Evolutionary conservation across 2,797 vertebrate species (phyloP).

Genomic region (Karalla daura): DNA sequence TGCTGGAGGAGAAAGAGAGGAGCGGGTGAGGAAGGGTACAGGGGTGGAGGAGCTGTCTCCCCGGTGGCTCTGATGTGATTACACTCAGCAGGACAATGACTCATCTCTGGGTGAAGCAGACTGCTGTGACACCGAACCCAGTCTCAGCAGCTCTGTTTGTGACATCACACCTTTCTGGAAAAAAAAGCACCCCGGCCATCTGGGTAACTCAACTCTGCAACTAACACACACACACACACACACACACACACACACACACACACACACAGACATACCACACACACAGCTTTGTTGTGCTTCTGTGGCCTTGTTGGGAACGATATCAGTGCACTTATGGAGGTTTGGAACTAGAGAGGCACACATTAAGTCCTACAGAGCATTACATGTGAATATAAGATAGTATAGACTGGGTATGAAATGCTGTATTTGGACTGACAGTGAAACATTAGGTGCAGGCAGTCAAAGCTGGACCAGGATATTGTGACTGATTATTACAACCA

Average conservation of each 20-base stretch:
- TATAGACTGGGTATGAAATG: no score
- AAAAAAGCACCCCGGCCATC: constrained; percentile 65
- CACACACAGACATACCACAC: no score
- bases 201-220: constrained; percentile 27
- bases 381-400: no score
- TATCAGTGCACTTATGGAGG: no score
- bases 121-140: constrained; percentile 49
- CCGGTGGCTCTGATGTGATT: constrained; percentile 58
- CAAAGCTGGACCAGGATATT: neutral
- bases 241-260: neutral
- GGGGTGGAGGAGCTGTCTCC: constrained; percentile 23
- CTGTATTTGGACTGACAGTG: no score
- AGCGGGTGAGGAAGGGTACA: neutral
- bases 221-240: neutral
- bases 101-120: constrained; percentile 64
- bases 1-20: neutral
- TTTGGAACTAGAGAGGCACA: no score
- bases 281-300: no score
- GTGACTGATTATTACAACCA: neutral
- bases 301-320: no score
- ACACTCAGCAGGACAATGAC: constrained; percentile 69
- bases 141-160: constrained; percentile 60
- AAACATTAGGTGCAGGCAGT: neutral
- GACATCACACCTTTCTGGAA: constrained; percentile 62
- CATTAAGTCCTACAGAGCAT: no score